phyloP scores from a whole-genome alignment of 2,797 vertebrate species.

The Epinephelus coioides region DNA sequence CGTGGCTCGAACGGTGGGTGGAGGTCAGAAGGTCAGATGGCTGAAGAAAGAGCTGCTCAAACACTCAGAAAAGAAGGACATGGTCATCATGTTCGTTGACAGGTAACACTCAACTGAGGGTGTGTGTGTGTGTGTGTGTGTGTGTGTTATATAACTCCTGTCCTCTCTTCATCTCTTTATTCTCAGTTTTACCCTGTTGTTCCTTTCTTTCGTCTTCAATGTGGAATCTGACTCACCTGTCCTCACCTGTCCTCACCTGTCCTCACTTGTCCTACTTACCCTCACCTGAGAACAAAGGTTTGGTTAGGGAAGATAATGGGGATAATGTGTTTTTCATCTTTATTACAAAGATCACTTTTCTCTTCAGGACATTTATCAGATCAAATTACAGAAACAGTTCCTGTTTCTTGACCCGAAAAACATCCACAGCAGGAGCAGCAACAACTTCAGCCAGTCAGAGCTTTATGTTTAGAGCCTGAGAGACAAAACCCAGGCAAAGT shows the following conservation, averaged over 20 bases:
- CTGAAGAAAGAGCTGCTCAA: constrained; percentile 90
- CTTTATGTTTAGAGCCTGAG: too few species aligned
- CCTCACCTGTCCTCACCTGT: constrained; percentile 24
- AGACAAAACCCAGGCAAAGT: too few species aligned
- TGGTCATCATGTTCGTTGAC: constrained; percentile 92
- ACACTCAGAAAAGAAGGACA: constrained; percentile 78
- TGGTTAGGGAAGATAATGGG: not conserved
- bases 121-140: not conserved
- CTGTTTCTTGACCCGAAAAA: too few species aligned
- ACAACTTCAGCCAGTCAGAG: too few species aligned
- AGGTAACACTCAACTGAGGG: constrained; percentile 78
- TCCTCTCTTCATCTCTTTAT: not conserved
- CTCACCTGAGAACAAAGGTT: not conserved
- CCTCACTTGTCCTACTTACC: too few species aligned
- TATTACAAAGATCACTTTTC: too few species aligned
- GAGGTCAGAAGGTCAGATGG: constrained; percentile 94
- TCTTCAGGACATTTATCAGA: too few species aligned
- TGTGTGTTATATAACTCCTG: too few species aligned
- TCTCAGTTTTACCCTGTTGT: not conserved
- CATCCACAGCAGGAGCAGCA: too few species aligned
- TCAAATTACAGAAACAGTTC: too few species aligned
- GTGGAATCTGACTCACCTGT: constrained; percentile 3
- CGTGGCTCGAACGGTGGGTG: constrained; percentile 86
- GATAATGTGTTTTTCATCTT: too few species aligned
- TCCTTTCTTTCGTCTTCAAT: not conserved